Evolutionary conservation across 2,797 vertebrate genomes (phyloP).

Genomic region (Salmo trutta): DNA sequence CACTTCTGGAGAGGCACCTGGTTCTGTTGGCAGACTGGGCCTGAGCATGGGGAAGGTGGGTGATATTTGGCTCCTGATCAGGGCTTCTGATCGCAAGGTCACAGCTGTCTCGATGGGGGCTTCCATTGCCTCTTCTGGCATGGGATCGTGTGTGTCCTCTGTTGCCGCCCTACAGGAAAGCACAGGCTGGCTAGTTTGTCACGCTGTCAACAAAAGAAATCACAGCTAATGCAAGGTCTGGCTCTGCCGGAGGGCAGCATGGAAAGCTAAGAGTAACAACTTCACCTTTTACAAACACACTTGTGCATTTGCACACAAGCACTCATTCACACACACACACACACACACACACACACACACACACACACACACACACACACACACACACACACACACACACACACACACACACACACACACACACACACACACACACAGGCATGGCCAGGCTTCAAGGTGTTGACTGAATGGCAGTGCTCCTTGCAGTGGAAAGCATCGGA

Average conservation of each 20-base stretch:
- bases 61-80: conserved; percentile 60
- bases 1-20: conserved; percentile 74
- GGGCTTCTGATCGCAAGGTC: conserved; percentile 74
- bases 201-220: conserved; percentile 59
- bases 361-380: conserved; percentile 20
- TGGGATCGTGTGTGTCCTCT: conserved; percentile 44
- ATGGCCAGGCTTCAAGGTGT: conserved; percentile 28
- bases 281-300: conserved; percentile 23
- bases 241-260: background rate
- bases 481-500: background rate
- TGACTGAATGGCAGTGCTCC: conserved; percentile 8
- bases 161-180: conserved; percentile 57
- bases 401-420: conserved; percentile 20
- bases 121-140: conserved; percentile 64
- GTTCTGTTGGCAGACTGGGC: conserved; percentile 65
- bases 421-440: conserved; percentile 37
- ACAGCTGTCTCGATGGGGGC: conserved; percentile 72
- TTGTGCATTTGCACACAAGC: conserved; percentile 36
- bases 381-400: background rate
- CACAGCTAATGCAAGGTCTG: background rate
- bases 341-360: conserved; percentile 19
- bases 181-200: conserved; percentile 55
- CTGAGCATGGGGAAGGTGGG: conserved; percentile 59
- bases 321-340: conserved; percentile 8
- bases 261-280: conserved; percentile 47